Conservation (phyloP, 2,113 vertebrate genomes). For the Nesospiza acunhae region DNA sequence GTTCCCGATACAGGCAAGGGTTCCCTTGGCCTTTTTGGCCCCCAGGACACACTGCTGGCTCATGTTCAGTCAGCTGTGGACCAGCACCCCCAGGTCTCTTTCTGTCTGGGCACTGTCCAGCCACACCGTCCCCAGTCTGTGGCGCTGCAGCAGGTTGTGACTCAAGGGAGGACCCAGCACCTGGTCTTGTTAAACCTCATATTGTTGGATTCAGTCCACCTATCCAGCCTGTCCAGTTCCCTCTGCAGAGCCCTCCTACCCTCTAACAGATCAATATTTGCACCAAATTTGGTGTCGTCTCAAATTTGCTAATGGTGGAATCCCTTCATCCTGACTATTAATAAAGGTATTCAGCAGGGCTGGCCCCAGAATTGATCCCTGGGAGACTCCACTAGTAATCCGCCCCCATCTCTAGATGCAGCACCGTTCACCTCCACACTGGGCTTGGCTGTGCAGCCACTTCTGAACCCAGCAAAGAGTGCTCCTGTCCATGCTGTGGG, state of each 20-base stretch:
- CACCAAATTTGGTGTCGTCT: not conserved
- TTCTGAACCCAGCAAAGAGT: not conserved
- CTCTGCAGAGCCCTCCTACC: not conserved
- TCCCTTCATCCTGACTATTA: not conserved
- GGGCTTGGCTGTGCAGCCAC: rapidly evolving
- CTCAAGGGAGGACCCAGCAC: not conserved
- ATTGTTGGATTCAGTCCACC: rapidly evolving
- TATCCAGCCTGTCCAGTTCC: not conserved
- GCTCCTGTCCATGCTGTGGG: not conserved
- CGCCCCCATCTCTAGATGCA: not conserved
- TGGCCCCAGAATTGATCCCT: not conserved
- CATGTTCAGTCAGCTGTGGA: rapidly evolving
- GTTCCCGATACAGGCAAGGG: not conserved
- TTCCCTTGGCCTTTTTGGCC: not conserved
- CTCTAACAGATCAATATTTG: not conserved
- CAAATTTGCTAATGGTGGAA: not conserved
- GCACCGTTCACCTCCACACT: not conserved
- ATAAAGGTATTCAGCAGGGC: not conserved
- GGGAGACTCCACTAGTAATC: not conserved
- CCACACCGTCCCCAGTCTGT: not conserved
- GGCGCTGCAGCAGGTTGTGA: not conserved
- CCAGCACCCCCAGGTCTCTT: not conserved
- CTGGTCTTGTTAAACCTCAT: not conserved
- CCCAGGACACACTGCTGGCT: not conserved
- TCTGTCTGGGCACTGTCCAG: not conserved